Percentiles rank a stretch among this genome's conserved stretches.
phyloP scores from a whole-genome alignment of 64 coral and sea anemone species.

The Stichodactyla helianthus region DNA sequence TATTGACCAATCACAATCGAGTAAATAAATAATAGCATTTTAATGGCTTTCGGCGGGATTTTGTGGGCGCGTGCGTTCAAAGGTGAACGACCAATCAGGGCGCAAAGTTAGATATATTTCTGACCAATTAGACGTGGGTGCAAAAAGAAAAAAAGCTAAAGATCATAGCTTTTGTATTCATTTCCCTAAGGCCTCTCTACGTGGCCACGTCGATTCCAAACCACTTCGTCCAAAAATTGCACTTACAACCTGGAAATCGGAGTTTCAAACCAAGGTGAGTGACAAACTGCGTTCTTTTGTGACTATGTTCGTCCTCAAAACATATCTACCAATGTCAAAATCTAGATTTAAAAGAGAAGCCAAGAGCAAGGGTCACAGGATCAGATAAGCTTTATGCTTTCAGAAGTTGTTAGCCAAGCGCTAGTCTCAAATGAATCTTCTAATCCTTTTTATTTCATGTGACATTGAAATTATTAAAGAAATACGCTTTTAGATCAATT shows the following conservation, averaged over 20 bases:
- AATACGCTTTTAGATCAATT: not conserved
- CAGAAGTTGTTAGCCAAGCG: not conserved
- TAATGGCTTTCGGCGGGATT: constrained; percentile 9
- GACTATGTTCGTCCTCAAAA: not conserved
- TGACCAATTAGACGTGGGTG: not conserved
- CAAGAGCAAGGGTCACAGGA: not conserved
- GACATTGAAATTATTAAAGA: not conserved
- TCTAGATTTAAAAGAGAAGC: not conserved
- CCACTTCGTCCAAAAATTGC: not conserved
- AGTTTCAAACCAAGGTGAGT: not conserved
- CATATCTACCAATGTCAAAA: not conserved
- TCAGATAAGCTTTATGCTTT: not conserved
- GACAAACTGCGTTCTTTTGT: not conserved
- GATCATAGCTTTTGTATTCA: not conserved
- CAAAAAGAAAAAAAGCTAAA: not conserved
- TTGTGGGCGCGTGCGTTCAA: not conserved
- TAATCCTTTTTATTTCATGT: not conserved
- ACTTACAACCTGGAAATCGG: too few relatives aligned
- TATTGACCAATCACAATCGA: not conserved
- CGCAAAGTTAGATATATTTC: not conserved
- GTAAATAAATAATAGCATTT: constrained; percentile 8
- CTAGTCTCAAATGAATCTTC: not conserved
- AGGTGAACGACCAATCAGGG: not conserved
- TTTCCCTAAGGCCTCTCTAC: not conserved
- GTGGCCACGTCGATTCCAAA: not conserved